A percentile compares a stretch with the other conserved stretches of the same genome.
Evolutionary conservation across 2,797 vertebrate genomes (phyloP).

Genomic region (Mormyrus hasselquistii): DNA sequence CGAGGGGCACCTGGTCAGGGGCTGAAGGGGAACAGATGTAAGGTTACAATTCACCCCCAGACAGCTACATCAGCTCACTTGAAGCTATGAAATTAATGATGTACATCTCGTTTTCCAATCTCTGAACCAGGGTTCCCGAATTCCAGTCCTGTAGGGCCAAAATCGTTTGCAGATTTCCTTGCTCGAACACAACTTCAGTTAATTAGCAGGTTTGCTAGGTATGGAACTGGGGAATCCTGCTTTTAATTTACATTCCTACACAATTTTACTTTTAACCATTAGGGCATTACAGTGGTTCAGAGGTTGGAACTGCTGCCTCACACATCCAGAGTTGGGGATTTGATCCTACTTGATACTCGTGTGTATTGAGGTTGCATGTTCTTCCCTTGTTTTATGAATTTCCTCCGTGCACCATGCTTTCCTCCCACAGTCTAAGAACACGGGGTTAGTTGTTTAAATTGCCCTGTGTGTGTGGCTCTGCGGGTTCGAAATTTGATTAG

Average conservation of each 20-base stretch:
- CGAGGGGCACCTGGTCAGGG: slow-evolving; percentile 87
- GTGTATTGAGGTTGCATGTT: not conserved
- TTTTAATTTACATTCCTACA: not conserved
- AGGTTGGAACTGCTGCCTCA: not conserved
- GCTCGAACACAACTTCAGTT: not conserved
- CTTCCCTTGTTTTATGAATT: not conserved
- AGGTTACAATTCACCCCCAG: not conserved
- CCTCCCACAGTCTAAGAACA: not conserved
- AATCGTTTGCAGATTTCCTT: not conserved
- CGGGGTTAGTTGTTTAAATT: not conserved
- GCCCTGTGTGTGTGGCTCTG: not conserved
- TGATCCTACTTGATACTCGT: not conserved
- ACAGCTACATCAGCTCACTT: not conserved
- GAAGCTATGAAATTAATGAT: not conserved
- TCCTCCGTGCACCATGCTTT: not conserved
- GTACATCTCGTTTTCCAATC: not conserved
- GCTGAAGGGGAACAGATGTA: slow-evolving; percentile 53
- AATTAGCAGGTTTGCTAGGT: not conserved
- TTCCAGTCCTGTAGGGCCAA: not conserved
- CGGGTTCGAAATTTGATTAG: not conserved
- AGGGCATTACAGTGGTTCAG: not conserved
- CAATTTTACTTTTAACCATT: not conserved
- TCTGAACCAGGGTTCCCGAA: not conserved
- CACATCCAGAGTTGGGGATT: not conserved
- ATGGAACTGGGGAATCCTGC: not conserved